These are phyloP conservation scores for Psix sp. DNA, from an alignment of 1,140 invertebrate genomes.

Conservation along the genomic window DNA sequence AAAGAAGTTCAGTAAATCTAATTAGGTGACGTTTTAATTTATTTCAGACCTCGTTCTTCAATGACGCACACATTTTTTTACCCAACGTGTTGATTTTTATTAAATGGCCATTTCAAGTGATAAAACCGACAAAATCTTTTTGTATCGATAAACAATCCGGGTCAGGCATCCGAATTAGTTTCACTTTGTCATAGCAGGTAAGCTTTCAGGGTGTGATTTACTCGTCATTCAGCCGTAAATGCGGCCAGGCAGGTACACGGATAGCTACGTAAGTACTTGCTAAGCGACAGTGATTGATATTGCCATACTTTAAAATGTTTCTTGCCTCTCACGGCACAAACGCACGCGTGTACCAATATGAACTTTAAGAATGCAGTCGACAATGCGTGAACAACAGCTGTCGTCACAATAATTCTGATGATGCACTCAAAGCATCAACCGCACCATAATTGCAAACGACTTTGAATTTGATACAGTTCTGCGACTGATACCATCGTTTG, in stretches of 20 bases:
- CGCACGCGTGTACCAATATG: constrained; percentile 15
- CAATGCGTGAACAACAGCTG: constrained; percentile 56
- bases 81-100: constrained; percentile 18
- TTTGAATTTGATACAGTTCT: constrained; percentile 19
- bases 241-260: constrained; percentile 38
- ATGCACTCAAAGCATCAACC: constrained; percentile 58
- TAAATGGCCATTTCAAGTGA: not conserved
- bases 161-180: constrained; percentile 1
- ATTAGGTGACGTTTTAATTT: constrained; percentile 49
- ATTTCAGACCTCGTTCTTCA: constrained; percentile 12
- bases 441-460: constrained; percentile 58
- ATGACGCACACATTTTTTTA: constrained; percentile 34
- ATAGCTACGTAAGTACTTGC: constrained; percentile 44
- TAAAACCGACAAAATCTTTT: constrained; percentile 1
- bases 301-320: constrained; percentile 36
- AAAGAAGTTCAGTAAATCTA: constrained; percentile 40
- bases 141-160: constrained; percentile 1
- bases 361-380: constrained; percentile 45
- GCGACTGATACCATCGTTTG: constrained; percentile 16
- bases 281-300: constrained; percentile 56
- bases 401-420: constrained; percentile 59
- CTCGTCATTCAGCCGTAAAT: constrained; percentile 22
- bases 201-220: constrained; percentile 9
- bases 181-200: constrained; percentile 11
- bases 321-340: constrained; percentile 14